Evolutionary conservation across 2,888 invertebrate species (phyloP), one percentile per base, ranked within the genome.

Genomic region (Hoplodrina blanda): DNA sequence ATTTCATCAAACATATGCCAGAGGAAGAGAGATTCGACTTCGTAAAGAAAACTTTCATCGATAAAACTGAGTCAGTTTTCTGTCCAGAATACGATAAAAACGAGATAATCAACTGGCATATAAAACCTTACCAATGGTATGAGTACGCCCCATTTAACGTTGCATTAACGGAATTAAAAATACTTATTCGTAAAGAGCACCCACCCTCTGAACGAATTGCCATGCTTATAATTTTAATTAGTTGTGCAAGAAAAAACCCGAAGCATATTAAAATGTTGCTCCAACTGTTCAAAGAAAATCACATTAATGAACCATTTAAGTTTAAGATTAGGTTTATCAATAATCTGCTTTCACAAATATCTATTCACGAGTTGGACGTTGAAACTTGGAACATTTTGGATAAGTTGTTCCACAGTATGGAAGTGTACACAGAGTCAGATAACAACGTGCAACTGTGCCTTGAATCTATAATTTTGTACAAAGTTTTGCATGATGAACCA

Each of bases 291-390:
- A 82, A 86, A 13, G 89, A 91, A 8, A 91, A 91, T 70, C 93
- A 94, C 75, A 91, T 92, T 15, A 94, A 94, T 69, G 94, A 94
- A 82, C 87, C 93, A 1, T 89, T 89, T 8, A 91, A 91, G 68
- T 91, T 90, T 57, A 94, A 94, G 82, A 84, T 87, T 19, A 83
- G 90, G 15, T 93, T 94, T 68, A 78, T 94, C 0, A 89, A 91
- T 66, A 83, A 76, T 33, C 62, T 94, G 3, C 52, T 94, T 8
- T 82, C 84, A 3, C 80, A 89, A 74, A 87, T 86, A 8, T 64
- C 88, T 13, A 80, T 86, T 3, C 87, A 90, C 44, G 78, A 78
- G 59, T 89, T 90, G 53, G 87, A 91, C 59, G 74, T 84, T 30
- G 77, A 85, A 62, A 88, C 89, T 8, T 95, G 95, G 95, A 83